These are phyloP conservation scores for Actenoides hombroni DNA, from an alignment of 2,113 vertebrate genomes.

Conservation along the genomic window DNA sequence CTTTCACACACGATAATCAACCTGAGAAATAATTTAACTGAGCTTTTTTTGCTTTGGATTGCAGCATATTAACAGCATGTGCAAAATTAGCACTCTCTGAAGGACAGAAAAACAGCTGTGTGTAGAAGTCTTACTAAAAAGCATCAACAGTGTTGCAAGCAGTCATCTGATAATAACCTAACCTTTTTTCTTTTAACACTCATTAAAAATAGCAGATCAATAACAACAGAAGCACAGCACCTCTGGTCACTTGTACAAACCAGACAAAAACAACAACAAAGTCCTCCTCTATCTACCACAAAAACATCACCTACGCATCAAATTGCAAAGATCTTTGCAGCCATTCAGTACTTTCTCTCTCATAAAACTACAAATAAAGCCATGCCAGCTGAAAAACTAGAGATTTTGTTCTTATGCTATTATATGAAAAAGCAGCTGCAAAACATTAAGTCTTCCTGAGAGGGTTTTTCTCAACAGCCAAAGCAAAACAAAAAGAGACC, in stretches of 20 bases:
- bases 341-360: not conserved
- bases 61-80: not conserved
- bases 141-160: not conserved
- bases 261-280: not conserved
- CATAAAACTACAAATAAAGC: not conserved
- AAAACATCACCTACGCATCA: not conserved
- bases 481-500: not conserved
- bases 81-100: not conserved
- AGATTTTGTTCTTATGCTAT: not conserved
- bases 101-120: not conserved
- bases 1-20: not conserved
- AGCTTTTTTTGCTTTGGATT: not conserved
- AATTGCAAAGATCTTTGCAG: not conserved
- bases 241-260: not conserved
- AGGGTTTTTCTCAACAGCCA: not conserved
- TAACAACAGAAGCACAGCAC: not conserved
- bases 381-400: not conserved
- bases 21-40: not conserved
- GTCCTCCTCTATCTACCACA: not conserved
- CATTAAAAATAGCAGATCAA: not conserved
- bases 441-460: not conserved
- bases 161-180: not conserved
- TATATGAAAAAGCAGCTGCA: not conserved
- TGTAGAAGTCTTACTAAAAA: not conserved
- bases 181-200: not conserved